Base-by-base conservation (phyloP, 2,113 vertebrate species). In the Indicator indicator region DNA sequence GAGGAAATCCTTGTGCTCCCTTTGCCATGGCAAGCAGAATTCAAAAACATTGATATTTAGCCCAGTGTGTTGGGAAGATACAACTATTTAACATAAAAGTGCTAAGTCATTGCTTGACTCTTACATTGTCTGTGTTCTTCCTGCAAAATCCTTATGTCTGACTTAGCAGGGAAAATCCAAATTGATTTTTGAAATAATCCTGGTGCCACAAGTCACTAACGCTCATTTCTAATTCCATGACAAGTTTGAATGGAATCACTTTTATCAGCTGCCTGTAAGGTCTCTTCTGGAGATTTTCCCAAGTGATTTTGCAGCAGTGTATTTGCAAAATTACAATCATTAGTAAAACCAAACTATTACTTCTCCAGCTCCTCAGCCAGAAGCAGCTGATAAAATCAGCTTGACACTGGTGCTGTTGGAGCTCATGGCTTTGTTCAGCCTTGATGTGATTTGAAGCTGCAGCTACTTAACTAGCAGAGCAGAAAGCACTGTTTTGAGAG, bases 271-370 rank as follows among this genome's bases (percentile, higher is more conserved):
- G 50, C 54, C 67, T 70, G 30, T 1, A 23, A 67, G n/a, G 46
- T 12, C 36, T 78, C 86, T 32, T 74, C 89, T 32, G 15, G 23
- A 26, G 75, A 38, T 50, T 6, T 30, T 92, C 89, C 80, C 59
- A 5, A 60, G 91, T 60, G 71, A 38, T 68, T 85, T 83, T 67
- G 19, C 46, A 33, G 18, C 80, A 67, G 69, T 58, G 1, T 77
- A 54, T 85, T 96, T 89, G 73, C 50, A 80, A 74, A 72, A 64
- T 80, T 92, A 12, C 55, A 84, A 17, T 68, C 52, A 67, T 79
- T 82, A 89, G 64, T 36, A 9, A 69, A 89, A 73, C 8, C 89
- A 93, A 93, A 80, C 63, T 40, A 0, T 70, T 56, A 2, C 4
- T 83, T 83, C n/a, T 38, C 56, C 71, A 46, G 48, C 58, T 85